These are phyloP conservation scores for Hermaeophaga mercurialis DNA, from an alignment of 2,888 invertebrate genomes.

Conservation along the genomic window DNA sequence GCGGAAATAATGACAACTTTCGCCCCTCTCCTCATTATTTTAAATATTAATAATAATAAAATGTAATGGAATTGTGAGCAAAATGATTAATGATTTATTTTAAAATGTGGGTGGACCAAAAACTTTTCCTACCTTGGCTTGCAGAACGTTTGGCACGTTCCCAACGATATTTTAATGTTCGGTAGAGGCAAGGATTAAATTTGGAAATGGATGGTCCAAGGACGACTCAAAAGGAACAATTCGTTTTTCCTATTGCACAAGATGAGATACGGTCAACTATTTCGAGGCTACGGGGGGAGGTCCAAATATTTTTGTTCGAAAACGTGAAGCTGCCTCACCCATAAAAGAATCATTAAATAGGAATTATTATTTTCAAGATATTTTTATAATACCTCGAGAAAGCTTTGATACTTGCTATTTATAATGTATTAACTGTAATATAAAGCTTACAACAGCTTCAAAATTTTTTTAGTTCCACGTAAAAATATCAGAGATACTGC, in stretches of 20 bases:
- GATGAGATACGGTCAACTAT: too few species aligned
- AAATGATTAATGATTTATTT: too few species aligned
- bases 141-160: neutral
- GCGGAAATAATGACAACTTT: too few species aligned
- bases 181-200: neutral
- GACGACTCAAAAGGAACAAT: neutral
- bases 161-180: neutral
- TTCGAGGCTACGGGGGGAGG: too few species aligned
- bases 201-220: neutral
- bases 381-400: conserved; percentile 13
- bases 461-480: conserved; percentile 18
- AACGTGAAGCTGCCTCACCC: conserved; percentile 9
- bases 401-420: conserved; percentile 21
- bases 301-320: too few species aligned
- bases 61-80: too few species aligned
- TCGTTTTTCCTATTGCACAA: neutral
- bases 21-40: too few species aligned
- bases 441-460: conserved; percentile 33
- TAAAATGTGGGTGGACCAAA: too few species aligned
- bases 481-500: conserved; percentile 28
- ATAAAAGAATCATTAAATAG: conserved; percentile 1
- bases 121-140: conserved; percentile 1
- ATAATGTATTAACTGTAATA: conserved; percentile 15
- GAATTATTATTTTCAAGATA: conserved; percentile 11
- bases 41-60: too few species aligned